phyloP scores from a whole-genome alignment of 2,888 invertebrate species.

The Tiliacea citrago region DNA sequence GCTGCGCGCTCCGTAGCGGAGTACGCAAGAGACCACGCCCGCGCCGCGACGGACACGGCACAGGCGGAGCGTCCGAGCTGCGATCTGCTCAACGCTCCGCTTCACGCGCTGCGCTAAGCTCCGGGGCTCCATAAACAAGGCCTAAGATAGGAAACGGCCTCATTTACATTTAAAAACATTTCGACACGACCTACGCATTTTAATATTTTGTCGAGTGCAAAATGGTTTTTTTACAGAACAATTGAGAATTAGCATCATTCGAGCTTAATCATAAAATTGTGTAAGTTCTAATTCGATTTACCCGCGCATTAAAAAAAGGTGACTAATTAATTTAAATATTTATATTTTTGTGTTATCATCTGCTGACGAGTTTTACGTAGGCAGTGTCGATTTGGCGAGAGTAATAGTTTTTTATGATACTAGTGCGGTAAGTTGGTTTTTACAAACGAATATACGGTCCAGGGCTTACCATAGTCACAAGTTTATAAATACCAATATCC shows the following conservation, averaged over 20 bases:
- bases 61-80: slow-evolving; percentile 36
- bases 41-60: slow-evolving; percentile 47
- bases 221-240: background rate
- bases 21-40: slow-evolving; percentile 47
- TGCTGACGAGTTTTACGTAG: background rate
- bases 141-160: slow-evolving; percentile 54
- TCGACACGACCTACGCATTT: slow-evolving; percentile 16
- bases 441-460: too few species aligned
- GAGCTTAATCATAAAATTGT: background rate
- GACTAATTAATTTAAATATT: background rate
- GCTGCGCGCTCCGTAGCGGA: slow-evolving; percentile 42
- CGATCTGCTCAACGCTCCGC: slow-evolving; percentile 34
- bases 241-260: background rate
- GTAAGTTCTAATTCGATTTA: background rate
- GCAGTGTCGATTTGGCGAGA: slow-evolving; percentile 7
- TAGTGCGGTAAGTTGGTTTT: too few species aligned
- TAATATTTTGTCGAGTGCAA: background rate
- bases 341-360: background rate
- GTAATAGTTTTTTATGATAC: too few species aligned
- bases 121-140: slow-evolving; percentile 41
- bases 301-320: background rate
- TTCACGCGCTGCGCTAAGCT: slow-evolving; percentile 44
- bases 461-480: too few species aligned
- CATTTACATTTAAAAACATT: slow-evolving; percentile 34
- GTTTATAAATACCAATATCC: too few species aligned